Percentiles rank a stretch among this genome's conserved stretches.
Evolutionary conservation across 2,113 vertebrate genomes (phyloP).

Genomic region (Cheilinus undulatus): DNA sequence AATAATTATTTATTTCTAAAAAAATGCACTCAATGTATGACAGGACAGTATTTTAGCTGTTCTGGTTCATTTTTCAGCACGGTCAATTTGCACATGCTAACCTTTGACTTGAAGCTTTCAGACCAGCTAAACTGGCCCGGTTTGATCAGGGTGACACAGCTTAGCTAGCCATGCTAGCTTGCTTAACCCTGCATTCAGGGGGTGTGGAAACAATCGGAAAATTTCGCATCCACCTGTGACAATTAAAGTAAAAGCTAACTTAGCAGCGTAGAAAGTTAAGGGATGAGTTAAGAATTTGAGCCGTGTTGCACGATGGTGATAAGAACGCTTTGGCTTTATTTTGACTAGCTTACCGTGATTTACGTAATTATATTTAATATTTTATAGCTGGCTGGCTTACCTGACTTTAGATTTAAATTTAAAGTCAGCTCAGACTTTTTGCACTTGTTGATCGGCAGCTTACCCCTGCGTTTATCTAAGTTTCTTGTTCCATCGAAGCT

Average conservation of each 20-base stretch:
- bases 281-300: no score
- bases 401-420: no score
- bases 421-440: no score
- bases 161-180: slow-evolving; percentile 39
- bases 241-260: background rate
- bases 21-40: background rate
- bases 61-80: background rate
- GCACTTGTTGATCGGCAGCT: no score
- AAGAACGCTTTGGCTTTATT: no score
- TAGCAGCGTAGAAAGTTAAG: no score
- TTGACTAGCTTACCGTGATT: no score
- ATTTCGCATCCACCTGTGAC: background rate
- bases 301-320: no score
- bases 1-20: background rate
- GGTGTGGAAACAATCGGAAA: background rate
- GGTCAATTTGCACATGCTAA: background rate
- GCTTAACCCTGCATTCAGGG: background rate
- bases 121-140: slow-evolving; percentile 20
- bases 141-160: slow-evolving; percentile 53
- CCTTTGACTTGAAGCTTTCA: background rate
- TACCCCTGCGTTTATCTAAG: no score
- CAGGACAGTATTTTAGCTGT: background rate
- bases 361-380: no score
- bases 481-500: no score
- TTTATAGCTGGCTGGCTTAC: no score